Percentiles rank a stretch among this genome's conserved stretches.
Evolutionary conservation across 2,888 invertebrate genomes (phyloP).

Genomic region (Melinopterus prodromus): DNA sequence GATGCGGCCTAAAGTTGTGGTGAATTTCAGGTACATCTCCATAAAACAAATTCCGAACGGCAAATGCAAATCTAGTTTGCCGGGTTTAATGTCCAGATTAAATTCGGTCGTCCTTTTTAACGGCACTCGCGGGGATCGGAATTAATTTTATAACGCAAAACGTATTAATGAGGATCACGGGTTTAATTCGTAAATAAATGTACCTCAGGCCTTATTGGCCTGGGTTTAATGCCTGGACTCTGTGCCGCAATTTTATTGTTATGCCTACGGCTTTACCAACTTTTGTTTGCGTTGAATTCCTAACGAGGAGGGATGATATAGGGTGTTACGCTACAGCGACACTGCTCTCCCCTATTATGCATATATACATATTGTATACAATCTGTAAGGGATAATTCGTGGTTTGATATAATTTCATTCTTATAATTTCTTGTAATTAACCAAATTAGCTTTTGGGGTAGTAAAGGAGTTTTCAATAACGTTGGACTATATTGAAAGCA

Average conservation of each 20-base stretch:
- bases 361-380: neutral
- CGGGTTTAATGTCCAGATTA: neutral
- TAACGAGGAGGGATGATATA: slow-evolving; percentile 4
- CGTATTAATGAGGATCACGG: neutral
- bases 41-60: neutral
- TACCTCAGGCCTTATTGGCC: slow-evolving; percentile 4
- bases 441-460: too few species aligned
- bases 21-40: neutral
- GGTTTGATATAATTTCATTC: neutral
- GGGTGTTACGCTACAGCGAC: neutral
- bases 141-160: neutral
- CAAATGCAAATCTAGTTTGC: neutral
- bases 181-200: slow-evolving; percentile 4
- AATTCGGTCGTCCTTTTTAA: slow-evolving; percentile 4
- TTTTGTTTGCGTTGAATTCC: slow-evolving; percentile 4
- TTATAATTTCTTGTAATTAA: too few species aligned
- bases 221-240: neutral
- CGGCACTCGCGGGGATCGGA: neutral
- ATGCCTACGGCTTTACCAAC: slow-evolving; percentile 4
- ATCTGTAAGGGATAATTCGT: neutral
- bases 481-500: too few species aligned
- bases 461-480: too few species aligned
- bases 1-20: neutral
- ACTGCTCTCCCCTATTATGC: neutral
- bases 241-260: neutral